Conservation (phyloP, 1,140 invertebrate genomes). For the Drosophila melanica region DNA sequence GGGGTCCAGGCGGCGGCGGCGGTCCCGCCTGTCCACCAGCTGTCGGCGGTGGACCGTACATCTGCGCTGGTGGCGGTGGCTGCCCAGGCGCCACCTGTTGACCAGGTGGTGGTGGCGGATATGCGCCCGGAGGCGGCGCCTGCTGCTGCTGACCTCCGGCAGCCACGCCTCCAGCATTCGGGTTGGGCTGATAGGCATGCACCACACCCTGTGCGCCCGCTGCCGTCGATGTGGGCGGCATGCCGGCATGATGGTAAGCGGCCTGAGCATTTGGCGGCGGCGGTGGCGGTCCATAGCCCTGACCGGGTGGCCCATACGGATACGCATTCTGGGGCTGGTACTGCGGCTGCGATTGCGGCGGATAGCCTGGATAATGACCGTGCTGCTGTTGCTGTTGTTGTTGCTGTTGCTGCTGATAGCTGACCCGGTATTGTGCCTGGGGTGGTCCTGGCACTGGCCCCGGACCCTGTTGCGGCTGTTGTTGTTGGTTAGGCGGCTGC, state of each 20-base stretch:
- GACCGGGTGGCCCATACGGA: conserved; percentile 79
- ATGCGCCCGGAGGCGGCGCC: conserved; percentile 66
- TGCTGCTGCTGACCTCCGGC: conserved; percentile 61
- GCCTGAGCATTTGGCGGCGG: conserved; percentile 74
- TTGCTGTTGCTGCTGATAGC: conserved; percentile 84
- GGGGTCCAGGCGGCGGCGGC: conserved; percentile 57
- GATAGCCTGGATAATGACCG: conserved; percentile 85
- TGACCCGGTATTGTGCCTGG: conserved; percentile 83
- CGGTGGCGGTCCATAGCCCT: conserved; percentile 77
- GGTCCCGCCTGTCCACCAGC: conserved; percentile 83
- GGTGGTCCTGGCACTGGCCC: conserved; percentile 70
- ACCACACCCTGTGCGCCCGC: conserved; percentile 46
- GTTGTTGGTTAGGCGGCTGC: conserved; percentile 82
- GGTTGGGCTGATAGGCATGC: conserved; percentile 66
- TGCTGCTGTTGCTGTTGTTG: conserved; percentile 84
- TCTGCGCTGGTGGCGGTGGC: conserved; percentile 66
- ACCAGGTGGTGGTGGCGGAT: conserved; percentile 64
- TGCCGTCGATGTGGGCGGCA: conserved; percentile 62
- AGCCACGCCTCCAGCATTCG: conserved; percentile 36
- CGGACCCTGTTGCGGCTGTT: conserved; percentile 71
- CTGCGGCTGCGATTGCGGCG: conserved; percentile 83
- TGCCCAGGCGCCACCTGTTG: conserved; percentile 68
- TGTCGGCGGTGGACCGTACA: conserved; percentile 81
- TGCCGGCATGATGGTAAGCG: conserved; percentile 82
- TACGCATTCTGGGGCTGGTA: conserved; percentile 85